Evolutionary conservation across 1,140 invertebrate genomes (phyloP), one percentile per base, ranked within the genome.

Genomic region (Thaumatotibia leucotreta): DNA sequence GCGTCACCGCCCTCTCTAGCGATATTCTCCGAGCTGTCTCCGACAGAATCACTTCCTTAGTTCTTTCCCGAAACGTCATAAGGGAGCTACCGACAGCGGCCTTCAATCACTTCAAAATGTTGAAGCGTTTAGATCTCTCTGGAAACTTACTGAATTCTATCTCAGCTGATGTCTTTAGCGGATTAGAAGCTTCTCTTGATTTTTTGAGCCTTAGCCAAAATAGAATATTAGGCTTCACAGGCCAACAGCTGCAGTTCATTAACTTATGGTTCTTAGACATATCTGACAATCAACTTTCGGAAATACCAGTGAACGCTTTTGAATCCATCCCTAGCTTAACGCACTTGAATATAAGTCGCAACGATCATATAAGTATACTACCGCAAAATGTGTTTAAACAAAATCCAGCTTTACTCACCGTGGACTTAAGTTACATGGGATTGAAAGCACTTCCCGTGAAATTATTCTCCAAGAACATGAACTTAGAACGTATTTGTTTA

Each of bases 1-100:
- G 97, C 70, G 96, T 98, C 4, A 95, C 96, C 0, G 97, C 96
- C 1, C 84, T 98, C 4, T 97, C 96, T 0, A 93, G 93, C n/a
- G 96, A 96, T 70, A 94, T 96, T 61, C 88, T 97, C 6, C 91
- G 93, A 64, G 94, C 95, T 0, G 86, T 94, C 14, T 93, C 94
- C 0, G 92, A 93, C 61, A 87, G 88, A 78, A 92, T 95, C 0
- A 94, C 92, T n/a, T 92, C 89, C 29, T 81, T 97, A 23, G 93
- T 94, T 4, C 83, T 98, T 14, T 95, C 95, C 0, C 93, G 96
- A 68, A 98, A 98, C 86, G 94, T 98, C 0, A 96, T 98, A 10
- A 93, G 96, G 45, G 97, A 98, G 91, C 92, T 98, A 62, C 96
- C 97, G 0, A 72, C 94, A 0, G 94, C 93, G 31, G 94, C 96